phyloP scores from a whole-genome alignment of 2,113 vertebrate genomes.

The Helogale parvula region DNA sequence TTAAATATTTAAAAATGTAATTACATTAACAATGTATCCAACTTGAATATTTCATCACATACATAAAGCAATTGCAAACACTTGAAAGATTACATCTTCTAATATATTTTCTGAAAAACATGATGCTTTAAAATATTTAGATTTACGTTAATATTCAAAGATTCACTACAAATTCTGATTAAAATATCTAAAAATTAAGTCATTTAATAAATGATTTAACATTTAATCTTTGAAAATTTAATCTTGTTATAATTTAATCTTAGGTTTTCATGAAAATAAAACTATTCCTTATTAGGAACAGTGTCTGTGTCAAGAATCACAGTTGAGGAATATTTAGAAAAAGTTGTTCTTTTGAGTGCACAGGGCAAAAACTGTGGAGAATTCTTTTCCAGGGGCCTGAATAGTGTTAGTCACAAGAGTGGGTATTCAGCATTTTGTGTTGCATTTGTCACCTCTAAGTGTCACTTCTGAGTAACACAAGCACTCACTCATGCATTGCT shows the following conservation, averaged over 20 bases:
- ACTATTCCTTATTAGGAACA: neutral
- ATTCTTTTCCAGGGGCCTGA: neutral
- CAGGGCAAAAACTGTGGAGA: neutral
- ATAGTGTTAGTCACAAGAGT: neutral
- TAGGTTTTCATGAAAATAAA: neutral
- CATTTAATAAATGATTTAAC: constrained; percentile 7
- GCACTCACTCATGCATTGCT: neutral
- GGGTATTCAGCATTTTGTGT: neutral
- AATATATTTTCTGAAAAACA: neutral
- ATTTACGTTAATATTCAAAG: neutral
- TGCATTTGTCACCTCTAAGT: neutral
- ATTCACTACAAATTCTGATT: neutral
- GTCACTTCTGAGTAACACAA: neutral
- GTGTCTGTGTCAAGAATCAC: neutral
- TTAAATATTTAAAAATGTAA: neutral
- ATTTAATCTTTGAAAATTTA: neutral
- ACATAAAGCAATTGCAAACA: neutral
- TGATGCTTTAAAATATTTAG: constrained; percentile 11
- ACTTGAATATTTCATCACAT: constrained; percentile 32
- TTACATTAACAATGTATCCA: neutral
- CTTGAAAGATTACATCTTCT: neutral
- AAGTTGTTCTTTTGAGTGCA: neutral
- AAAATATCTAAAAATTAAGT: neutral
- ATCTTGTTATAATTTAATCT: neutral
- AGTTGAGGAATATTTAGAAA: neutral